Base-by-base conservation (phyloP, 2,888 invertebrate species). In the Zeuzera pyrina region DNA sequence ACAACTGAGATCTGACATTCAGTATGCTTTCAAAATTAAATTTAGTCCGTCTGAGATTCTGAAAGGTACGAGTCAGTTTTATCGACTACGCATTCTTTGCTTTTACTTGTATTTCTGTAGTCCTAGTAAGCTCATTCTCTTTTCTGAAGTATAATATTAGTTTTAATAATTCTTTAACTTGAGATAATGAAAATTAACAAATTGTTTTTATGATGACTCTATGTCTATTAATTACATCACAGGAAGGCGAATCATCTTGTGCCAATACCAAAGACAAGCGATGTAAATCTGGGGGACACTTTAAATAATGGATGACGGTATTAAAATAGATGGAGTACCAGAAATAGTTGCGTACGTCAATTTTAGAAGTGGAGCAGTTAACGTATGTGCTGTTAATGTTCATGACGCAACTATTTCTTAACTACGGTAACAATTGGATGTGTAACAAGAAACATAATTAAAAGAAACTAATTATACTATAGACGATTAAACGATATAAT, bases 1-100 rank as follows among this genome's bases (percentile, higher is more conserved):
- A 66, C 73, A 64, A 79, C 81, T 79, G 74, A 69, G 56, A 42
- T 49, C 62, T 72, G 69, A 74, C 77, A 77, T 70, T 50, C 45
- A 43, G 53, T 59, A 58, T 57, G 59, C 63, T 58, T 57, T 58
- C 57, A 53, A 64, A 72, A 68, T 71, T 76, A 76, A 74, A 78
- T 66, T 68, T 67, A 66, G 68, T 61, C 38, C 50, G 52, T 50
- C 47, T 62, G n/a, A n/a, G n/a, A n/a, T 64, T 56, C 62, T 57
- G 57, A 55, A 56, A 48, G 57, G 52, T 56, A 56, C 49, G 52
- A 38, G 36, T 49, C 49, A 46, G 15, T 33, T 32, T 26, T 29
- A 31, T 15, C 10, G 10, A 30, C 16, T 15, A 11, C 6, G 27
- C 30, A 33, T 36, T 33, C 30, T 26, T 29, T 19, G 33, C 3